phyloP scores from a whole-genome alignment of 2,113 vertebrate genomes.

The Hippocampus mohnikei region DNA sequence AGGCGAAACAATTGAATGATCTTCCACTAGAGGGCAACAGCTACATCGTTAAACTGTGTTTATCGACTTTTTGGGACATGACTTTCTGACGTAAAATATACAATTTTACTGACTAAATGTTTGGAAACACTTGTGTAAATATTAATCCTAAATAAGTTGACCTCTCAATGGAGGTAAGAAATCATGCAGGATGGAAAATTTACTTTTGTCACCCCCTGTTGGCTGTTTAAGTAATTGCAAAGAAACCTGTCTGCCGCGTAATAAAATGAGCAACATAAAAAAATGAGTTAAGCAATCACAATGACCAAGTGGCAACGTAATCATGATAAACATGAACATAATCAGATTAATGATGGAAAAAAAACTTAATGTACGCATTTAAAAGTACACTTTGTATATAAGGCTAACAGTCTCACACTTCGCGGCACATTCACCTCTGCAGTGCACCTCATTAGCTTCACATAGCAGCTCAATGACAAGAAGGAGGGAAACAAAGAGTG shows the following conservation, averaged over 20 bases:
- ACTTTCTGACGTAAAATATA: not conserved
- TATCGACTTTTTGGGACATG: not conserved
- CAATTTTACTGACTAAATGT: not conserved
- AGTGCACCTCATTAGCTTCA: conserved; percentile 13
- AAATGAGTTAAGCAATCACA: not conserved
- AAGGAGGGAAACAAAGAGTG: not conserved
- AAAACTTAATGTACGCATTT: conserved; percentile 54
- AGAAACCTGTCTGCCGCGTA: not conserved
- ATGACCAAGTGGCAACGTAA: conserved; percentile 24
- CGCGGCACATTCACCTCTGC: conserved; percentile 8
- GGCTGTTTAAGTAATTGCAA: not conserved
- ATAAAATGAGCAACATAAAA: not conserved
- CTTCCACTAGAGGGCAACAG: not conserved
- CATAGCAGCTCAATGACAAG: conserved; percentile 16
- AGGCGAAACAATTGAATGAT: not conserved
- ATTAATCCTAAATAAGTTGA: not conserved
- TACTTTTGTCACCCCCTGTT: not conserved
- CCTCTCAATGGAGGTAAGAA: not conserved
- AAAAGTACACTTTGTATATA: conserved; percentile 63
- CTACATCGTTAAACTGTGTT: not conserved
- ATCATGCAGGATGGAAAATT: not conserved
- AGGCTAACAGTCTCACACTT: conserved; percentile 29
- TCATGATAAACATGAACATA: conserved; percentile 3
- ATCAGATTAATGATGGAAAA: conserved; percentile 39
- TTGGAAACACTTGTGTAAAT: not conserved